Evolutionary conservation across 2,888 invertebrate species (phyloP).

Genomic region (Neoaliturus tenellus): DNA sequence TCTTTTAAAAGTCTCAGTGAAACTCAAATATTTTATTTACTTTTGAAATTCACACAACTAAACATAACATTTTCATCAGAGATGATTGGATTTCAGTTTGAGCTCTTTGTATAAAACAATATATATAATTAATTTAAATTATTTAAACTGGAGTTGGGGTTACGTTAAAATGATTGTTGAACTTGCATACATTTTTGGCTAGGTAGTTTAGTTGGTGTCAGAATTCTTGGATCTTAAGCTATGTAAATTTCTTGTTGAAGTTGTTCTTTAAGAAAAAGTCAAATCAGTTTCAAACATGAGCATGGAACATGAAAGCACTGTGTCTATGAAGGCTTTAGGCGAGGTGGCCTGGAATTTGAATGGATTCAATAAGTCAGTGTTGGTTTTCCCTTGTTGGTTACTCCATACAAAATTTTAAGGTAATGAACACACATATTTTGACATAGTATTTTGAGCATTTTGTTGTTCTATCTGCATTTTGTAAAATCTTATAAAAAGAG

Average conservation of each 20-base stretch:
- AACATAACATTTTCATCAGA: background rate
- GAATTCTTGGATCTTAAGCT: conserved; percentile 24
- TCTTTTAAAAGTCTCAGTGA: no score
- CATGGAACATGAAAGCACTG: background rate
- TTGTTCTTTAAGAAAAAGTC: background rate
- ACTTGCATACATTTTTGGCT: background rate
- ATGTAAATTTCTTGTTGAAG: conserved; percentile 13
- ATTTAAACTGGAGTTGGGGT: background rate
- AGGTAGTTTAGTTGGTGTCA: conserved; percentile 27
- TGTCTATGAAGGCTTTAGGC: background rate
- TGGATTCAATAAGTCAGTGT: background rate
- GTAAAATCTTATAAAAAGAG: no score
- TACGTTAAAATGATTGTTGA: background rate
- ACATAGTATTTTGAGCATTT: no score
- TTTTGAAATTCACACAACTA: background rate
- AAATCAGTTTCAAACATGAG: background rate
- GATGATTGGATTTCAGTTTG: background rate
- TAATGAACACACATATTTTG: no score
- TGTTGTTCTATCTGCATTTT: no score
- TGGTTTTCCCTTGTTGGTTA: background rate
- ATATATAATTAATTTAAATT: background rate
- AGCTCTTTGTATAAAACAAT: background rate
- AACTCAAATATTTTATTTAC: background rate
- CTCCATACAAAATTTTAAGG: no score
- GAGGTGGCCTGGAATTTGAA: background rate